Base-by-base conservation (phyloP, 2,113 vertebrate genomes). In the Pelvicachromis taeniatus region DNA sequence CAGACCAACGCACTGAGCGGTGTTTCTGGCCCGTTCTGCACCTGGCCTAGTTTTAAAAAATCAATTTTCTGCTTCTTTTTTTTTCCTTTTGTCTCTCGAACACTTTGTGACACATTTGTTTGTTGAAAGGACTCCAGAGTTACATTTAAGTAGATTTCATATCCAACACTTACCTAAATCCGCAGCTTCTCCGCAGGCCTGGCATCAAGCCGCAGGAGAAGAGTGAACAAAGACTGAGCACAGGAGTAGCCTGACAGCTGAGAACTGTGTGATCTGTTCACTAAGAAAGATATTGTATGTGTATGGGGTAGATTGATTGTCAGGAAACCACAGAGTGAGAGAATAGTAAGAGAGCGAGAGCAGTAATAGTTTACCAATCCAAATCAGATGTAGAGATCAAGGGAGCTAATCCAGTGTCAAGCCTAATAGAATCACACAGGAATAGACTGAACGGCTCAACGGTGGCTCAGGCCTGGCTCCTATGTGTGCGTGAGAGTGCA, bases 361-460 rank as follows among this genome's bases (percentile, higher is more conserved):
- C 81, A 59, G 88, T 86, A 86, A 86, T 80, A 79, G 91, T 83
- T 89, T 75, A 75, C 91, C 68, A 80, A 21, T 75, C 85, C 58
- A 87, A 93, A 90, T 93, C 85, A 89, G 86, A 88, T 35, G 2
- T 73, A 55, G 81, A 90, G 87, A 91, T 94, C 93, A 92, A 59
- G 82, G 79, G 17, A 78, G 84, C 84, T 95, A 91, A 95, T 94
- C 94, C 81, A 9, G 87, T 87, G 85, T 87, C 91, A 92, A 82
- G 73, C 84, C 92, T 94, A 92, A 93, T 92, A 88, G 87, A 92
- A 92, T 94, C 93, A 93, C 88, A 91, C 91, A 90, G 84, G 91
- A 93, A 94, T 93, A 93, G 92, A 91, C 84, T 80, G 85, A 23
- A 56, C 70, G 11, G 87, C 83, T 91, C 77, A 90, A 78, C 89